phyloP scores from a whole-genome alignment of 2,888 invertebrate species.

The Bugula neritina region DNA sequence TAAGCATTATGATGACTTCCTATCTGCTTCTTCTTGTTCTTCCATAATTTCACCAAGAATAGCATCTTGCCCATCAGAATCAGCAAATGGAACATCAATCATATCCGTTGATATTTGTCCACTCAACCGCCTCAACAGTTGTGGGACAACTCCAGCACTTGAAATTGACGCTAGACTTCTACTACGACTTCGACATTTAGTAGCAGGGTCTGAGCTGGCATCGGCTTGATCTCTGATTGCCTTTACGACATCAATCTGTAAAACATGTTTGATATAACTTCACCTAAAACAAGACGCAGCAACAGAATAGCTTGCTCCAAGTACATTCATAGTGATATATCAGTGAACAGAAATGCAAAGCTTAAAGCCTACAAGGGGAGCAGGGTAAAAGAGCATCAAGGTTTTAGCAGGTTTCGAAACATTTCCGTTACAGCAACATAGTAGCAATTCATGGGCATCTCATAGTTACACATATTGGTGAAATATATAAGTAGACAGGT shows the following conservation, averaged over 20 bases:
- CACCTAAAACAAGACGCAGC: slow-evolving; percentile 33
- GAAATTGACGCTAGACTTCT: slow-evolving; percentile 9
- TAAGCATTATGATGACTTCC: neutral
- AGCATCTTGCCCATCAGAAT: slow-evolving; percentile 1
- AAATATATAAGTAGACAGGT: too few species aligned
- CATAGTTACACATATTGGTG: too few species aligned
- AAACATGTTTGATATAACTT: too few species aligned
- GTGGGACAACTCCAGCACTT: neutral
- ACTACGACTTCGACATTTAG: slow-evolving; percentile 23
- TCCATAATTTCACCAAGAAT: slow-evolving; percentile 15
- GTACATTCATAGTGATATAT: too few species aligned
- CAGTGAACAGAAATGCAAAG: too few species aligned
- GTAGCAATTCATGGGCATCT: too few species aligned
- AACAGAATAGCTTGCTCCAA: too few species aligned
- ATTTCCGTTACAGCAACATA: too few species aligned
- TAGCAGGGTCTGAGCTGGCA: slow-evolving; percentile 20
- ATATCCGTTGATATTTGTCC: neutral
- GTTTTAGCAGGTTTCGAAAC: too few species aligned
- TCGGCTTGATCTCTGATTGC: slow-evolving; percentile 68
- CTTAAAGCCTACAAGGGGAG: too few species aligned
- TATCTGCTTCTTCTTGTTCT: neutral
- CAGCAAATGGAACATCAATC: neutral
- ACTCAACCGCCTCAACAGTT: neutral
- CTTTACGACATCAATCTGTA: slow-evolving; percentile 99
- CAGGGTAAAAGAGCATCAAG: too few species aligned